Conservation (phyloP, 64 coral and sea anemone species). For the Pachyseris speciosa region DNA sequence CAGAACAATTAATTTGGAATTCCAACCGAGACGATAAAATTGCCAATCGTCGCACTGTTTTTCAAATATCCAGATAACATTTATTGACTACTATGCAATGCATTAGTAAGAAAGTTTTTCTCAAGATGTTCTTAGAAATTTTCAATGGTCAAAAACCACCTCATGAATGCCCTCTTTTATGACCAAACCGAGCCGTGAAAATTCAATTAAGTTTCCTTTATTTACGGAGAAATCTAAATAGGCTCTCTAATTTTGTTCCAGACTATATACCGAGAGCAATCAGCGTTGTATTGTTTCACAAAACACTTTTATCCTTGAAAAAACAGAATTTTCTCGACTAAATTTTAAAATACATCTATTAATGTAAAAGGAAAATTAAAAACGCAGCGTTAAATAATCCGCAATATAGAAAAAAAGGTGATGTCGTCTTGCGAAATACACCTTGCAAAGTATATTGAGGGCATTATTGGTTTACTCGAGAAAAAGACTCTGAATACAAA, state of each 20-base stretch:
- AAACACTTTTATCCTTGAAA: background rate
- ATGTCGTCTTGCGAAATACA: background rate
- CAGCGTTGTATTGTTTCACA: constrained; percentile 5
- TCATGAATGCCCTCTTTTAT: background rate
- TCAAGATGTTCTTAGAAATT: background rate
- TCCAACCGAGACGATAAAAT: background rate
- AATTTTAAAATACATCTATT: background rate
- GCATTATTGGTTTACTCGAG: background rate
- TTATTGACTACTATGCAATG: background rate
- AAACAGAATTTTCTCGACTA: background rate
- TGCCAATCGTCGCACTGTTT: background rate
- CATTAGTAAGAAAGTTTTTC: too few relatives aligned
- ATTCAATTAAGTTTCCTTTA: background rate
- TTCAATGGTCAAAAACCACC: background rate
- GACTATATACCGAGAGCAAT: background rate
- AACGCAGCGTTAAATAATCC: background rate
- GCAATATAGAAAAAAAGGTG: background rate
- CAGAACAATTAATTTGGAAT: background rate
- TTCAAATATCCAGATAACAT: background rate
- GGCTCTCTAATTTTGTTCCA: background rate
- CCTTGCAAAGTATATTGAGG: background rate
- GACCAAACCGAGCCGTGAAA: background rate
- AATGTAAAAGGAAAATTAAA: background rate
- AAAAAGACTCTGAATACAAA: background rate
- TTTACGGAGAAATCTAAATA: background rate